phyloP scores from a whole-genome alignment of 2,797 vertebrate genomes.

The Sebastes diploproa region DNA sequence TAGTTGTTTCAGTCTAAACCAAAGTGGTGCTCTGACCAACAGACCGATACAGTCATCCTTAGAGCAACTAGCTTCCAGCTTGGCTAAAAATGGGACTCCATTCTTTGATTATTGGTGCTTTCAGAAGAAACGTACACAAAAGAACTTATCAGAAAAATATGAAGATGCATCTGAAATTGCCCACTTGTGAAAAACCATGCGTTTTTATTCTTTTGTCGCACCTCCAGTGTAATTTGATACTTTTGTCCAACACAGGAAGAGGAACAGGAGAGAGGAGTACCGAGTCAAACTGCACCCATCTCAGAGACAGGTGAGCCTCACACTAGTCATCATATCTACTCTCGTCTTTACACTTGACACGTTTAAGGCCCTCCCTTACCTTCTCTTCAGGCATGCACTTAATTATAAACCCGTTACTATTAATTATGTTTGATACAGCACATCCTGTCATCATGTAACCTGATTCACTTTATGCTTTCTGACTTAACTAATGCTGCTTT shows the following conservation, averaged over 20 bases:
- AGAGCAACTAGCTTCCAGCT: background rate
- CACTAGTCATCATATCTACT: constrained; percentile 48
- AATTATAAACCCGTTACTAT: constrained; percentile 35
- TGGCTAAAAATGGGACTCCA: background rate
- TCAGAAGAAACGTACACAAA: background rate
- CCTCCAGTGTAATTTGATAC: background rate
- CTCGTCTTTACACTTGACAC: constrained; percentile 48
- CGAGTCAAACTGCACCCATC: constrained; percentile 75
- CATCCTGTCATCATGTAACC: background rate
- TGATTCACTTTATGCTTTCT: background rate
- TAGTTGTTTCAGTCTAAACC: fast-evolving
- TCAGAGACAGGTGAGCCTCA: constrained; percentile 78
- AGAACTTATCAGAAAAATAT: background rate
- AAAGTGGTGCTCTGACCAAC: background rate
- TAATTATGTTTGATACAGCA: constrained; percentile 16
- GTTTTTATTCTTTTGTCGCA: background rate
- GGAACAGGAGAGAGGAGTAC: constrained; percentile 72
- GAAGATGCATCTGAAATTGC: background rate
- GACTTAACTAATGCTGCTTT: background rate
- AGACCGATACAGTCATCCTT: background rate
- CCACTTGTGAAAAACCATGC: background rate
- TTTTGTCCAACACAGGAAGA: constrained; percentile 66
- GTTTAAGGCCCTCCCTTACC: constrained; percentile 55
- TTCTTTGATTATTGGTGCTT: background rate
- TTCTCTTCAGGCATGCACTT: constrained; percentile 53